Evolutionary conservation across 2,113 vertebrate species (phyloP).

Genomic region (Opisthocomus hoazin): DNA sequence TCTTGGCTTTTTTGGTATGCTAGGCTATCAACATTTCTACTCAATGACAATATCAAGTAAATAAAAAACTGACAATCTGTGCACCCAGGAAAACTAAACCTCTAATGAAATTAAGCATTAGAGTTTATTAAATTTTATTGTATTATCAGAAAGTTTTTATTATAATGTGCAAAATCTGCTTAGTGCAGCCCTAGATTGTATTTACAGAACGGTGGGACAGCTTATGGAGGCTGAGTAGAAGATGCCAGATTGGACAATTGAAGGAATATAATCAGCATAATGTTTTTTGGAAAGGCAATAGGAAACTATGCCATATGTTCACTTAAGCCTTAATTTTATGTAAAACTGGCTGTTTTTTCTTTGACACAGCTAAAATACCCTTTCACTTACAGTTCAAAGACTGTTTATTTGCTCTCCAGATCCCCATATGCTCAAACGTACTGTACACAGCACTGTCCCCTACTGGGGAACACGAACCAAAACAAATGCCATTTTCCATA

Average conservation of each 20-base stretch:
- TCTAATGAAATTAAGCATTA: slow-evolving; percentile 81
- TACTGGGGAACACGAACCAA: slow-evolving; percentile 29
- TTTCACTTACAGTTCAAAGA: slow-evolving; percentile 74
- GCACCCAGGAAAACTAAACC: slow-evolving; percentile 65
- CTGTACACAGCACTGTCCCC: slow-evolving; percentile 61
- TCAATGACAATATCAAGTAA: slow-evolving; percentile 57
- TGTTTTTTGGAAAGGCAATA: slow-evolving; percentile 84
- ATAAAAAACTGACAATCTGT: slow-evolving; percentile 66
- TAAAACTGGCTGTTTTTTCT: slow-evolving; percentile 79
- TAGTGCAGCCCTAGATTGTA: slow-evolving; percentile 73
- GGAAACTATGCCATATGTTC: slow-evolving; percentile 85
- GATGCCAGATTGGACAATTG: slow-evolving; percentile 84
- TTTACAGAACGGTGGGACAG: slow-evolving; percentile 73
- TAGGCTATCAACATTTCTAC: slow-evolving; percentile 42
- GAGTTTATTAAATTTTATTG: slow-evolving; percentile 77
- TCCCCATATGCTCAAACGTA: slow-evolving; percentile 58
- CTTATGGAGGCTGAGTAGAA: slow-evolving; percentile 67
- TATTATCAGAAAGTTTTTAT: slow-evolving; percentile 83
- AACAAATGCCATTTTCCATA: not conserved
- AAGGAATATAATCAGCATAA: slow-evolving; percentile 85
- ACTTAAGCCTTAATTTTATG: slow-evolving; percentile 82
- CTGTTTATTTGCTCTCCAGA: slow-evolving; percentile 69
- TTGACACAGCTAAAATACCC: slow-evolving; percentile 78
- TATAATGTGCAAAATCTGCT: slow-evolving; percentile 80
- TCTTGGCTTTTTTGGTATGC: not conserved